Evolutionary conservation across 2,113 vertebrate genomes (phyloP), one percentile per base, ranked within the genome.

Genomic region (Psittacus erithacus): DNA sequence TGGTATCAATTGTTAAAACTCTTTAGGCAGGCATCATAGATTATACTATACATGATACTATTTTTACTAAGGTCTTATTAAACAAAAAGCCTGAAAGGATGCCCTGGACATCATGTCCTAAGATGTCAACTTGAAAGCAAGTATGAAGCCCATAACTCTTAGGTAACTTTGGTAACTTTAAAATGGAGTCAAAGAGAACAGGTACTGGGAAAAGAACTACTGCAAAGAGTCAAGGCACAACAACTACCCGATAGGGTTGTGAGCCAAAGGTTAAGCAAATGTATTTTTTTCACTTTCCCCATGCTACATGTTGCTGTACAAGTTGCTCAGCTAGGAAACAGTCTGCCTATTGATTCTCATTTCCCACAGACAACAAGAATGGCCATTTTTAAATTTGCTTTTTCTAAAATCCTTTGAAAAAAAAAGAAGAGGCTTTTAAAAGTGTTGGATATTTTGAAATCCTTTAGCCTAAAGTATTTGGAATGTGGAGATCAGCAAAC

Each of bases 241-340:
- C 38, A n/a, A 6, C 20, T 67, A 28, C 47, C n/a, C 46, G 55
- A 88, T 39, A 41, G 18, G 64, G 10, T 6, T 68, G 41, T 79
- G 52, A 94, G 71, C n/a, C 15, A 55, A 80, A 92, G 60, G 46
- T 93, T 82, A 82, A 86, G n/a, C n/a, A 89, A 93, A 87, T 8
- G 13, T 39, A 68, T 79, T 96, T 85, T 85, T 92, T 69, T 92
- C 31, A 65, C n/a, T 62, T 84, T 88, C 17, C 43, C 25, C 33
- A 44, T 47, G 15, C 24, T 85, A 20, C 41, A 47, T 39, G 16
- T 43, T 79, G n/a, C 64, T 70, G 23, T 65, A 55, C 17, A 62
- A 68, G 57, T 43, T 57, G 47, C 43, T 80, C 39, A 52, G 43
- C 39, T 78, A 44, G 68, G 71, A 88, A 86, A 80, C 13, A 70